Evolutionary conservation across 1,140 invertebrate species (phyloP), one percentile per base, ranked within the genome.

Genomic region (Metopolophium dirhodum): DNA sequence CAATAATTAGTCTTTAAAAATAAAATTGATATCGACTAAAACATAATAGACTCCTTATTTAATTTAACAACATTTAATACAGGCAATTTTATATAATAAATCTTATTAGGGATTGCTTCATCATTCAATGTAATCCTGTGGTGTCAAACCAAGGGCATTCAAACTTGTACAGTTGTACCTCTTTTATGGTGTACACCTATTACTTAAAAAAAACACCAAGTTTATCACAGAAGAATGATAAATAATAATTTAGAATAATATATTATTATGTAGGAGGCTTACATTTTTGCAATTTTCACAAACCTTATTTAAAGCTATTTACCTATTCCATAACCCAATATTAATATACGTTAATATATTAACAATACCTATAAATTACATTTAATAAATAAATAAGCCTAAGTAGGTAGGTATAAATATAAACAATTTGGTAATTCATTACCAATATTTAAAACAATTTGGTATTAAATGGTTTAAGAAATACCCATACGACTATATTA

Each of bases 101-200:
- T 22, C 23, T 89, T 57, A 89, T 37, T 54, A 89, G 51, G 86
- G 47, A 49, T 49, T 88, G n/a, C 49, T 89, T 89, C 86, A 88
- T 49, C 45, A 49, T 88, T 88, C 49, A 54, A 51, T 89, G 87
- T 54, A 89, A 22, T 49, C 30, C 47, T 88, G 47, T 51, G 47
- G 47, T 88, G 86, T 89, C 49, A 51, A 54, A 89, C n/a, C n/a
- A 89, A 47, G 49, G 49, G 49, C 45, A 87, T 47, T 87, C 45
- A 47, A 87, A 87, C 87, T 89, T 89, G 87, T 89, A 89, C 51
- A 87, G 47, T 89, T 89, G 87, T 89, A 89, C 35, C n/a, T 89
- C 49, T 89, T 89, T 54, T 89, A 54, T 89, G 30, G 47, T 51
- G 47, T 87, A 51, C 86, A 54, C 47, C 26, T 89, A 54, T 89